Base-by-base conservation (phyloP, 2,113 vertebrate species). In the Platysternon megacephalum region DNA sequence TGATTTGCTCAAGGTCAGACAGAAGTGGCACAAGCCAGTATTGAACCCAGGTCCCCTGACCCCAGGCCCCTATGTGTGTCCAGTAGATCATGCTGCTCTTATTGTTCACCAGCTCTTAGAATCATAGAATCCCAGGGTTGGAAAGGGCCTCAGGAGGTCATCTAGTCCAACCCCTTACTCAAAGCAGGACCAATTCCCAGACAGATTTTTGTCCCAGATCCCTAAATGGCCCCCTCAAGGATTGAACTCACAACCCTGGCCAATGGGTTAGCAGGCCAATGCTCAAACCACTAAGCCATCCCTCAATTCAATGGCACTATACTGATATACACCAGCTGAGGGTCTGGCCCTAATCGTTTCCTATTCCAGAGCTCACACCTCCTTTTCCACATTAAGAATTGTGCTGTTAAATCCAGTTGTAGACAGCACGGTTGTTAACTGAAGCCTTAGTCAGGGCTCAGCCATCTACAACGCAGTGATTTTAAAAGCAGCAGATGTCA, bases 401-500 rank as follows among this genome's bases (percentile, higher is more conserved):
- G 39, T 28, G 26, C 24, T 76, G 22, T 76, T 42, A 26, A 76
- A 72, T 39, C 65, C 65, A 46, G 74, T 46, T 44, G 26, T 78
- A 78, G 42, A 44, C 74, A 78, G 42, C 42, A 28, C 6, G 4
- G 74, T 78, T 46, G 26, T 46, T 11, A 28, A 7, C 42, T 28
- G 13, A 78, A 78, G 39, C 39, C n/a, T 42, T 13, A 6, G 11
- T 13, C 6, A 6, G 74, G 10, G 42, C 13, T 46, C 42, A 78
- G 22, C 42, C 74, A 85, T 32, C 61, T 84, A 24, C 87, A 86
- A 28, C 9, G 4, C 74, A 22, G 29, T 84, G 9, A n/a, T 48
- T 93, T 93, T 84, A 82, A 88, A 95, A 95, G 61, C 61, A 89
- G 51, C 86, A 8, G 32, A 16, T 7, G 29, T 3, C 84, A 35